phyloP scores from a whole-genome alignment of 2,888 invertebrate species.

The Trachelus troglodyta region DNA sequence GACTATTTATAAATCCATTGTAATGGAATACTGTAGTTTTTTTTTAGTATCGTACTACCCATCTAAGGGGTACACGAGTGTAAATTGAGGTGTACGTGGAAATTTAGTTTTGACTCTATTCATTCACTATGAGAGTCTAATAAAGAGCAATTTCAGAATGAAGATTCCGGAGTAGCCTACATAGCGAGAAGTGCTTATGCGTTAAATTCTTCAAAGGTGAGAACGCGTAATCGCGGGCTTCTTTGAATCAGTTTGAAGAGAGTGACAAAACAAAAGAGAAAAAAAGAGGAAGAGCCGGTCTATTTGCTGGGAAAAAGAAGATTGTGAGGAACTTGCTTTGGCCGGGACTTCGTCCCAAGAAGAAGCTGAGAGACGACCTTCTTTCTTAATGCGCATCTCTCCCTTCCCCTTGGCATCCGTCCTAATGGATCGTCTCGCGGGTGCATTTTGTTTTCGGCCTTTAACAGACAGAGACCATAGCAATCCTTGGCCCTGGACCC shows the following conservation, averaged over 20 bases:
- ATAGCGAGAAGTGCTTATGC: not conserved
- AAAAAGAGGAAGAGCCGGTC: not conserved
- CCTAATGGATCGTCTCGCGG: conserved; percentile 7
- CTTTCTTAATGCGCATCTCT: conserved; percentile 9
- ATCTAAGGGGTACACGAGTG: not conserved
- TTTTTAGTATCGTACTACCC: not conserved
- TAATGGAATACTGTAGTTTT: not conserved
- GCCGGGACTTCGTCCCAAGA: not conserved
- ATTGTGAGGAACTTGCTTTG: not conserved
- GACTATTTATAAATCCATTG: conserved; percentile 4
- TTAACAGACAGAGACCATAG: conserved; percentile 2
- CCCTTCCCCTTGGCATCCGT: conserved; percentile 3
- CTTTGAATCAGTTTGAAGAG: not conserved
- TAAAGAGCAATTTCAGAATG: not conserved
- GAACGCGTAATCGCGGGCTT: not conserved
- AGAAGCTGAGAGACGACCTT: conserved; percentile 6
- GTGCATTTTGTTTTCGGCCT: conserved; percentile 10
- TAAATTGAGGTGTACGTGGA: not conserved
- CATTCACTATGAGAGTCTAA: not conserved
- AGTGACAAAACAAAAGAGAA: not conserved
- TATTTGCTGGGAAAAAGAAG: conserved; percentile 2
- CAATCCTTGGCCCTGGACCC: not conserved
- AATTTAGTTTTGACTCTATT: not conserved
- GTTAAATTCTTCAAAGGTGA: not conserved
- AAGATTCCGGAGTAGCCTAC: not conserved